phyloP scores from a whole-genome alignment of 2,888 invertebrate species.

The Polydrusus pterygomalis region DNA sequence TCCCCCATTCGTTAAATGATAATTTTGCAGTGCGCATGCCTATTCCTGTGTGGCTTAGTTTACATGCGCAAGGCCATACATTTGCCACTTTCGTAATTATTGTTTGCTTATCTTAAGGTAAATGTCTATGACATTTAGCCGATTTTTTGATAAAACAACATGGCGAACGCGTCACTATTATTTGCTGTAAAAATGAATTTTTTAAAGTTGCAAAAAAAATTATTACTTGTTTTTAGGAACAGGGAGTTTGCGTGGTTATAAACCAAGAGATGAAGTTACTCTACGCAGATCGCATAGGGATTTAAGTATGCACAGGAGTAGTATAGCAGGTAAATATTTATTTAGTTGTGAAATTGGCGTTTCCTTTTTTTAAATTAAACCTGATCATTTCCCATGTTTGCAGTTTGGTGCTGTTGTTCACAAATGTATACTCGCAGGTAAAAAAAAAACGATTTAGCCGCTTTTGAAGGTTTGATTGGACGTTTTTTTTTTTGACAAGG shows the following conservation, averaged over 20 bases:
- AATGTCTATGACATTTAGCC: too few species aligned
- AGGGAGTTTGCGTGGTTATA: conserved; percentile 67
- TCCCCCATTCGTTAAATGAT: too few species aligned
- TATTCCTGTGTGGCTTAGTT: too few species aligned
- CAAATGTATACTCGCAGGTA: conserved; percentile 29
- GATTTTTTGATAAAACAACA: too few species aligned
- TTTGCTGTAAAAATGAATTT: too few species aligned
- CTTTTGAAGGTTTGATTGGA: background rate
- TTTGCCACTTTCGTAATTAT: too few species aligned
- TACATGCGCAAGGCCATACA: too few species aligned
- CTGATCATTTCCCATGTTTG: conserved; percentile 6
- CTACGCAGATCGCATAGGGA: conserved; percentile 68
- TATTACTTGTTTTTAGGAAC: conserved; percentile 30
- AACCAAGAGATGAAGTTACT: conserved; percentile 69
- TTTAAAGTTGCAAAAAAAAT: background rate
- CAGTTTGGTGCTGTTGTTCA: conserved; percentile 53
- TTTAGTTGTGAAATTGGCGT: background rate
- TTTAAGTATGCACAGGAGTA: conserved; percentile 66
- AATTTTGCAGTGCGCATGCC: too few species aligned
- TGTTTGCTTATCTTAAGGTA: too few species aligned
- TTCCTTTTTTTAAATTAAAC: background rate
- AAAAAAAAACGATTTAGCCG: background rate
- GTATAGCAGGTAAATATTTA: conserved; percentile 65
- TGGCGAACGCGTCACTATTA: too few species aligned
- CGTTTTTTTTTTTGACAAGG: background rate